A percentile compares a stretch with the other conserved stretches of the same genome.
Conservation (phyloP, 2,888 invertebrate genomes). For the Pediacus dermestoides region DNA sequence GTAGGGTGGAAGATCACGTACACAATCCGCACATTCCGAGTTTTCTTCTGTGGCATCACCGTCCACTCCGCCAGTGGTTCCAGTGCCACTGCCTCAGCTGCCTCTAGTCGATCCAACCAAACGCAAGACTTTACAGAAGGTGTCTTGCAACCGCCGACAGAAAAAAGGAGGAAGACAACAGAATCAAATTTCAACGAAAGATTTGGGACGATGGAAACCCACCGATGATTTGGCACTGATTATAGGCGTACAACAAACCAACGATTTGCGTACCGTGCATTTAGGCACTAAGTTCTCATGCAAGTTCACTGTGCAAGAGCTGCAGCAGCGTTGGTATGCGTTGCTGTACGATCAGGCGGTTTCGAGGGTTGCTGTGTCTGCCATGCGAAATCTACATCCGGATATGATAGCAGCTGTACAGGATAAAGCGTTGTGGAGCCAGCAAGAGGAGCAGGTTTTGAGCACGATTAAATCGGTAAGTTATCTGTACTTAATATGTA, state of each 20-base stretch:
- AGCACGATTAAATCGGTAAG: constrained; percentile 75
- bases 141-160: constrained; percentile 38
- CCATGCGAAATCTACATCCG: constrained; percentile 91
- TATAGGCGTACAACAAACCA: constrained; percentile 86
- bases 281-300: constrained; percentile 94
- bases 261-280: constrained; percentile 78
- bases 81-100: constrained; percentile 42
- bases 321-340: constrained; percentile 95
- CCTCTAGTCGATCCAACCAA: constrained; percentile 36
- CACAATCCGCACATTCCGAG: constrained; percentile 48
- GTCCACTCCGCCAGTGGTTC: constrained; percentile 30
- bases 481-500: constrained; percentile 16
- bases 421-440: constrained; percentile 84
- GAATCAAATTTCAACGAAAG: constrained; percentile 72
- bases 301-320: constrained; percentile 86
- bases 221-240: constrained; percentile 94
- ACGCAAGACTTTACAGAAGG: constrained; percentile 41
- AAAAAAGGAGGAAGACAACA: constrained; percentile 63
- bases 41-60: constrained; percentile 37
- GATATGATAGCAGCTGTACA: constrained; percentile 84
- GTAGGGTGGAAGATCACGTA: constrained; percentile 45
- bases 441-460: constrained; percentile 83
- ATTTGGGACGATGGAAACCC: constrained; percentile 94
- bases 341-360: constrained; percentile 92
- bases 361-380: constrained; percentile 85